Conservation (phyloP, 2,888 invertebrate species). For the Spisula subtruncata region DNA sequence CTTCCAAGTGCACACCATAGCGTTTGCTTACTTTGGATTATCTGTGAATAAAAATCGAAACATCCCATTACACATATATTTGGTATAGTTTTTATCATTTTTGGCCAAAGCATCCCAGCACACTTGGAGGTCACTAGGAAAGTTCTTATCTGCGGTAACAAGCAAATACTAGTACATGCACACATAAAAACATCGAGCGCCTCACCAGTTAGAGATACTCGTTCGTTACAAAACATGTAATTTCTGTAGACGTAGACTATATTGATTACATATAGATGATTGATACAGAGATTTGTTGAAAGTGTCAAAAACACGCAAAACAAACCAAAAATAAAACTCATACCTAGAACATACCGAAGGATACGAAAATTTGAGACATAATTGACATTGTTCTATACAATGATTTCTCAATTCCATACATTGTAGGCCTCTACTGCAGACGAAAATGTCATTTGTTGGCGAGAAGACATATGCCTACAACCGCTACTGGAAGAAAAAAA, state of each 20-base stretch:
- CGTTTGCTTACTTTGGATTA: too few species aligned
- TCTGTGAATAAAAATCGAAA: too few species aligned
- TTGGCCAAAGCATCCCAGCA: too few species aligned
- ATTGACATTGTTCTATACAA: not conserved
- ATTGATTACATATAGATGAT: not conserved
- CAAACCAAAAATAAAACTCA: not conserved
- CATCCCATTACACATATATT: too few species aligned
- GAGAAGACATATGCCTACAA: slow-evolving; percentile 26
- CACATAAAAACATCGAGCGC: too few species aligned
- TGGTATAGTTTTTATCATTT: too few species aligned
- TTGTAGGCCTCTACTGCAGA: not conserved
- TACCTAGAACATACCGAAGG: not conserved
- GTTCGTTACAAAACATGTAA: too few species aligned
- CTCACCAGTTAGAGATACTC: too few species aligned
- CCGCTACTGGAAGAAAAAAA: slow-evolving; percentile 11
- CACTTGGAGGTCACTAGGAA: too few species aligned
- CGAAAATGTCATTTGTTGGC: slow-evolving; percentile 21
- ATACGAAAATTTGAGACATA: not conserved
- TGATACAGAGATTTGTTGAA: not conserved
- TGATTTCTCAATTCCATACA: slow-evolving; percentile 4
- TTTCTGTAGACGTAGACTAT: not conserved
- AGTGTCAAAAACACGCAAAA: not conserved
- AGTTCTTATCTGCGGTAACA: too few species aligned
- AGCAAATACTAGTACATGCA: too few species aligned
- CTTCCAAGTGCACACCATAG: too few species aligned